Conservation (phyloP, 2,888 invertebrate genomes). For the Drosophila mettleri region DNA sequence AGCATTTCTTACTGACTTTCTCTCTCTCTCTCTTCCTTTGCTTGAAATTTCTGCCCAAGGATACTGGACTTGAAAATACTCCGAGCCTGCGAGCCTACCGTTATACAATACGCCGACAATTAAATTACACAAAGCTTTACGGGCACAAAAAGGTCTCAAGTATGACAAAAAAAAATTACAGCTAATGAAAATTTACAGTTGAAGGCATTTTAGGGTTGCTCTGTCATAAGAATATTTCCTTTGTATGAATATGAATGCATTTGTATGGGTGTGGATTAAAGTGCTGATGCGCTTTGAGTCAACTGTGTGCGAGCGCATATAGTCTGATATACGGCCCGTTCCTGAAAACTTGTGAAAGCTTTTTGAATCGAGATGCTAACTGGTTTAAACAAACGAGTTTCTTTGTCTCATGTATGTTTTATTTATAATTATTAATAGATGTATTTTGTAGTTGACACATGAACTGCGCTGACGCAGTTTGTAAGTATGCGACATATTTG, state of each 20-base stretch:
- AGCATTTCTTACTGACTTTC: conserved; percentile 24
- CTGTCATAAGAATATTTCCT: conserved; percentile 2
- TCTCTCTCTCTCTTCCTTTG: conserved; percentile 12
- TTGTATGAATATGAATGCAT: conserved; percentile 3
- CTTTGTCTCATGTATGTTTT: conserved; percentile 27
- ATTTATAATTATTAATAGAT: conserved; percentile 45
- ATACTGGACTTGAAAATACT: conserved; percentile 9
- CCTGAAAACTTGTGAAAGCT: conserved; percentile 58
- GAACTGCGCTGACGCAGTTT: conserved; percentile 20
- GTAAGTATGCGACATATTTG: not conserved
- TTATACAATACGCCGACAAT: conserved; percentile 56
- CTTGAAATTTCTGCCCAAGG: conserved; percentile 43
- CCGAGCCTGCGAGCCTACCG: conserved; percentile 5
- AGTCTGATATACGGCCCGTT: conserved; percentile 51
- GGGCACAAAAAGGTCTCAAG: conserved; percentile 47
- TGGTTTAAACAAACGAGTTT: conserved; percentile 55
- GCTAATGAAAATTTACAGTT: conserved; percentile 61
- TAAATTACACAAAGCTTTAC: conserved; percentile 60
- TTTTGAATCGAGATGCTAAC: conserved; percentile 53
- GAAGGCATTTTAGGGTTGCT: conserved; percentile 59
- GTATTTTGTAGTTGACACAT: conserved; percentile 27
- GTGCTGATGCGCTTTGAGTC: conserved; percentile 52
- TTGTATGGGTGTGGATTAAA: conserved; percentile 19
- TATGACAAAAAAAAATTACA: conserved; percentile 26
- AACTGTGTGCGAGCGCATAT: conserved; percentile 34